These are phyloP conservation scores for Ferdinandea cuprea DNA, from an alignment of 2,888 invertebrate genomes.

Conservation along the genomic window DNA sequence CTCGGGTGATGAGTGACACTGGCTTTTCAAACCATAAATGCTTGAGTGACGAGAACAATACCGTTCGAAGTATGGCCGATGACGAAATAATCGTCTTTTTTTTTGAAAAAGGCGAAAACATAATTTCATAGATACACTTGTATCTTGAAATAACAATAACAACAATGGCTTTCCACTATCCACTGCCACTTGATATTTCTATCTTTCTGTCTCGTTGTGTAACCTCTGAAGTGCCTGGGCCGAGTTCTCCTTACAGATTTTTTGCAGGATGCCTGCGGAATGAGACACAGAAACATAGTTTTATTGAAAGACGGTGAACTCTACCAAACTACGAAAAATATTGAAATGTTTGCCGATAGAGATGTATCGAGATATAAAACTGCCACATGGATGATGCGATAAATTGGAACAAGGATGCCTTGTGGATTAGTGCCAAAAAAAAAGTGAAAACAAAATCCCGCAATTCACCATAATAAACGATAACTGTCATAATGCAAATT, in stretches of 20 bases:
- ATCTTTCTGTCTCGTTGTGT: not conserved
- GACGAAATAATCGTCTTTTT: slow-evolving; percentile 8
- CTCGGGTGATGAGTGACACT: slow-evolving; percentile 8
- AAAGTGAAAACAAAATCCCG: slow-evolving; percentile 27
- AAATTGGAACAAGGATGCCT: slow-evolving; percentile 33
- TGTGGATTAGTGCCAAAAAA: slow-evolving; percentile 50
- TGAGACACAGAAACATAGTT: not conserved
- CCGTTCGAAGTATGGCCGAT: slow-evolving; percentile 32
- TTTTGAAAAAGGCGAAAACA: not conserved
- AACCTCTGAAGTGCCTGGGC: not conserved
- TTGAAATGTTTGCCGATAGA: not conserved
- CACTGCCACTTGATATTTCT: not conserved
- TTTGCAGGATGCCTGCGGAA: not conserved
- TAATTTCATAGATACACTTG: slow-evolving; percentile 17
- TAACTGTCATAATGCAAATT: slow-evolving; percentile 67
- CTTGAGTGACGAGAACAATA: slow-evolving; percentile 51
- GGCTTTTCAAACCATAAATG: slow-evolving; percentile 48
- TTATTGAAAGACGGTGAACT: not conserved
- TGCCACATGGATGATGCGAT: slow-evolving; percentile 6
- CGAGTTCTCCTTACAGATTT: not conserved
- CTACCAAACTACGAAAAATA: not conserved
- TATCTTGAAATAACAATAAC: slow-evolving; percentile 17
- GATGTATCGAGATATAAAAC: not conserved
- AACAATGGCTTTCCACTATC: slow-evolving; percentile 10
- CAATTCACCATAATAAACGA: slow-evolving; percentile 63